These are phyloP conservation scores for Chiridota heheva DNA, from an alignment of 35 echinoderm and acorn worm species.

Conservation along the genomic window DNA sequence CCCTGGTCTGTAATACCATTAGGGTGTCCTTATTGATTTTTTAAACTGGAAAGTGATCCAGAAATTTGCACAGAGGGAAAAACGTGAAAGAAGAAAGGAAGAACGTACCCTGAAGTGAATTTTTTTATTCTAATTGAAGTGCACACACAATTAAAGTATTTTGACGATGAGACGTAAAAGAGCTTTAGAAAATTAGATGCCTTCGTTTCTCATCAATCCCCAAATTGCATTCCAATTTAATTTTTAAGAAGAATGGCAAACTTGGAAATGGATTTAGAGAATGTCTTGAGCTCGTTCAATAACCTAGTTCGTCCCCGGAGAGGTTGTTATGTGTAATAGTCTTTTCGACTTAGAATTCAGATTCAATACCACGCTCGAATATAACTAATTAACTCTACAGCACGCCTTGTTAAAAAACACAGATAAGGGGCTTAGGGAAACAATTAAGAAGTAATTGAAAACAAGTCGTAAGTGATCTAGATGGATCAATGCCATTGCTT, in stretches of 20 bases:
- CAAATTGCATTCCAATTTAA: slow-evolving; percentile 7
- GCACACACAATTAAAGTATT: too few species aligned
- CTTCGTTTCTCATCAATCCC: too few species aligned
- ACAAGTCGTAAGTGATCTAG: slow-evolving; percentile 18
- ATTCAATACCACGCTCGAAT: slow-evolving; percentile 9
- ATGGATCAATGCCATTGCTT: slow-evolving; percentile 40
- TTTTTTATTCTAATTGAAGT: too few species aligned
- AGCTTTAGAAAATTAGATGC: too few species aligned
- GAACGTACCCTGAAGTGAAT: too few species aligned
- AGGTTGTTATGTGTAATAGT: neutral
- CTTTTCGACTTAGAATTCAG: slow-evolving; percentile 21
- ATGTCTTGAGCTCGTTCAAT: slow-evolving; percentile 25
- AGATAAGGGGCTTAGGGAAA: slow-evolving; percentile 44
- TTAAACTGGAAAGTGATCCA: too few species aligned
- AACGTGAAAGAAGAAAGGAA: too few species aligned
- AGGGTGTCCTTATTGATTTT: too few species aligned
- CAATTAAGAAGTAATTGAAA: slow-evolving; percentile 35
- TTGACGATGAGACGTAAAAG: too few species aligned
- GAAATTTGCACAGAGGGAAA: too few species aligned
- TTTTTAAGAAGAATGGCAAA: slow-evolving; percentile 40
- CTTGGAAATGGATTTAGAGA: slow-evolving; percentile 46
- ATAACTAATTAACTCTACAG: slow-evolving; percentile 31
- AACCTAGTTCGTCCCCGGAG: slow-evolving; percentile 14
- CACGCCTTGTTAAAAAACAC: slow-evolving; percentile 34
- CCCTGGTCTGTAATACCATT: too few species aligned